Percentiles rank a stretch among this genome's conserved stretches.
Conservation (phyloP, 37 sponge, comb jelly and placozoan species). For the Ianthella basta region DNA sequence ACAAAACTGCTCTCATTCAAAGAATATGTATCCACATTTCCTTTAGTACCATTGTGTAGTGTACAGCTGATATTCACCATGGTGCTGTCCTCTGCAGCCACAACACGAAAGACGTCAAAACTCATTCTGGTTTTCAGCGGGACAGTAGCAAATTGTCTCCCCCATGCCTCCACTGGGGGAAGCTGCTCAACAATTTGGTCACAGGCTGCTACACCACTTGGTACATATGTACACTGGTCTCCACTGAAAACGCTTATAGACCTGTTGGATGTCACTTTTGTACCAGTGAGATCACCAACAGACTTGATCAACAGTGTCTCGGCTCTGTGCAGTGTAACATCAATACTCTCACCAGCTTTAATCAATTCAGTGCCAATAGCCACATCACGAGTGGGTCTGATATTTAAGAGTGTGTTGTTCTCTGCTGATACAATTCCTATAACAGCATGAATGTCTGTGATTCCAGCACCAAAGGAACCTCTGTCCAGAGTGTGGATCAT, state of each 20-base stretch:
- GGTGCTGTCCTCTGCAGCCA: conserved; percentile 43
- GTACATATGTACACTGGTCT: conserved; percentile 38
- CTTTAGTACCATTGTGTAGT: neutral
- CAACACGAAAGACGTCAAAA: conserved; percentile 25
- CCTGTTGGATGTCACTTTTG: conserved; percentile 36
- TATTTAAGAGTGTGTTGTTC: no score
- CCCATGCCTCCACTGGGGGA: conserved; percentile 65
- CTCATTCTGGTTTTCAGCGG: conserved; percentile 30
- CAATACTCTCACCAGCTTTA: neutral
- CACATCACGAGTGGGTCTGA: no score
- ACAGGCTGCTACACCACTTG: conserved; percentile 35
- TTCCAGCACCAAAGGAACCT: neutral
- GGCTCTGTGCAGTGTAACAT: neutral
- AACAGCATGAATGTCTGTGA: conserved; percentile 16
- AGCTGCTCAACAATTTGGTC: conserved; percentile 58
- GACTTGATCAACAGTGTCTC: neutral
- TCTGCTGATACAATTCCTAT: conserved; percentile 15
- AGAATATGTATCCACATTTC: neutral
- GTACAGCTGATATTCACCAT: conserved; percentile 35
- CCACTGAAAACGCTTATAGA: conserved; percentile 39
- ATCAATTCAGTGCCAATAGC: no score
- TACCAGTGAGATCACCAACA: conserved; percentile 36
- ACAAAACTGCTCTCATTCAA: conserved; percentile 6
- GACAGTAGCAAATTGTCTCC: conserved; percentile 38
- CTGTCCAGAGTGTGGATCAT: neutral